Evolutionary conservation across 2,888 invertebrate species (phyloP).

Genomic region (Siphlonurus alternatus): DNA sequence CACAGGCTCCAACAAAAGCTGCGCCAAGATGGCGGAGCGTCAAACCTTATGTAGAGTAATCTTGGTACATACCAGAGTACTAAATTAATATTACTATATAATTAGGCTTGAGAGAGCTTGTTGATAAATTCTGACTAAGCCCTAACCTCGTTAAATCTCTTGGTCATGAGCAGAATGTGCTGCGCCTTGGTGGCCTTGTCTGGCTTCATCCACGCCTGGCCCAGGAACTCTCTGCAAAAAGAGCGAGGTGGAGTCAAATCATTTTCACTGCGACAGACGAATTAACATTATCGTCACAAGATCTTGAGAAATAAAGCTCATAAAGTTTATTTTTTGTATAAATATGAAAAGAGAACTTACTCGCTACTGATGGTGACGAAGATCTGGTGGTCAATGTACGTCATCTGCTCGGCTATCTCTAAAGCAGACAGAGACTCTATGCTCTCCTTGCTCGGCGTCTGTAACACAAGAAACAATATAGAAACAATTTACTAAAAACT

Average conservation of each 20-base stretch:
- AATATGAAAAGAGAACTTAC: constrained; percentile 38
- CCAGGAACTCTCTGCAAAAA: constrained; percentile 55
- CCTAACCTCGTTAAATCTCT: constrained; percentile 66
- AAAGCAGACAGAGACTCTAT: constrained; percentile 73
- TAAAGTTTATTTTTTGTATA: too few relatives aligned
- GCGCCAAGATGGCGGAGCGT: too few relatives aligned
- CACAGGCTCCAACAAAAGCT: too few relatives aligned
- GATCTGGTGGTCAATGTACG: constrained; percentile 80
- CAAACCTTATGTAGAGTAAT: too few relatives aligned
- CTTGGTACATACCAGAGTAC: too few relatives aligned
- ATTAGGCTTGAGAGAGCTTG: not conserved
- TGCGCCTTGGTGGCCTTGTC: constrained; percentile 69
- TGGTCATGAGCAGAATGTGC: constrained; percentile 70
- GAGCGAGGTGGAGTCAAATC: not conserved
- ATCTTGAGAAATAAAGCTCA: too few relatives aligned
- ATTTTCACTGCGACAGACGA: too few relatives aligned
- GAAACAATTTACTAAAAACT: too few relatives aligned
- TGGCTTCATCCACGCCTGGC: constrained; percentile 80
- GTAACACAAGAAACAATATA: constrained; percentile 21
- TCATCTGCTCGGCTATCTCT: constrained; percentile 86
- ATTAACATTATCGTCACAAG: too few relatives aligned
- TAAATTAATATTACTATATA: too few relatives aligned
- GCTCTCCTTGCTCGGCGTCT: constrained; percentile 64
- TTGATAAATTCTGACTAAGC: not conserved
- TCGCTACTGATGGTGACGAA: constrained; percentile 77